A percentile compares a stretch with the other conserved stretches of the same genome.
Conservation (phyloP, 2,113 vertebrate genomes). For the Corythoichthys intestinalis region DNA sequence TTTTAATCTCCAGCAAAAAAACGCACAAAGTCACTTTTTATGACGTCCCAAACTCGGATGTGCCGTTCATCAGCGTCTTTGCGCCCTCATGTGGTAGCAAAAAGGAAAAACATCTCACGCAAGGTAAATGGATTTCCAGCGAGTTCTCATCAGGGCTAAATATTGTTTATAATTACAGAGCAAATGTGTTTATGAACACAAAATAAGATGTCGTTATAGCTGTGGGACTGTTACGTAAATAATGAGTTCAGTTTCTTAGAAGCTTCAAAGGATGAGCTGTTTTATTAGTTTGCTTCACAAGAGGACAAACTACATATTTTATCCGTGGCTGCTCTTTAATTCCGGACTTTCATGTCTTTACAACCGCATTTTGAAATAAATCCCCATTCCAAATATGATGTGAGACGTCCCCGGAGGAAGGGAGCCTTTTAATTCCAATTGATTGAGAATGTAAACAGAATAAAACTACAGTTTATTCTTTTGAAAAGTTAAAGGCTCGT, state of each 20-base stretch:
- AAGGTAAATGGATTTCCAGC: neutral
- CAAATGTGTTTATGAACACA: neutral
- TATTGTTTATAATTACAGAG: neutral
- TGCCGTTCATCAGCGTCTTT: constrained; percentile 8
- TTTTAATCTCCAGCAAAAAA: neutral
- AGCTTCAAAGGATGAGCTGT: constrained; percentile 51
- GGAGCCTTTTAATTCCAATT: neutral
- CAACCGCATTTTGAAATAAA: constrained; percentile 26
- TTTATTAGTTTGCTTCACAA: constrained; percentile 45
- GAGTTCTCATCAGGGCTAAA: neutral
- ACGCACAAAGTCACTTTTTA: neutral
- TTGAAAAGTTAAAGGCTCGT: constrained; percentile 8
- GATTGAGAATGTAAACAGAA: constrained; percentile 15
- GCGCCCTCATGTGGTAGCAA: constrained; percentile 54
- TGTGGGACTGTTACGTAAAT: constrained; percentile 25
- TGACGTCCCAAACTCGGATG: neutral
- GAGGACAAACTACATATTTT: constrained; percentile 50
- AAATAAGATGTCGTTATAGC: constrained; percentile 15
- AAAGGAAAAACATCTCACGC: constrained; percentile 7
- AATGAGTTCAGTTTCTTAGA: constrained; percentile 37
- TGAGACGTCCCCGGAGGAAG: neutral
- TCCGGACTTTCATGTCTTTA: constrained; percentile 28
- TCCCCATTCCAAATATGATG: constrained; percentile 13
- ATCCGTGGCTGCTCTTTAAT: constrained; percentile 22
- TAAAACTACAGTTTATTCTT: constrained; percentile 34